These are phyloP conservation scores for Philotrypesis tridentata DNA, from an alignment of 1,140 invertebrate genomes.

Conservation along the genomic window DNA sequence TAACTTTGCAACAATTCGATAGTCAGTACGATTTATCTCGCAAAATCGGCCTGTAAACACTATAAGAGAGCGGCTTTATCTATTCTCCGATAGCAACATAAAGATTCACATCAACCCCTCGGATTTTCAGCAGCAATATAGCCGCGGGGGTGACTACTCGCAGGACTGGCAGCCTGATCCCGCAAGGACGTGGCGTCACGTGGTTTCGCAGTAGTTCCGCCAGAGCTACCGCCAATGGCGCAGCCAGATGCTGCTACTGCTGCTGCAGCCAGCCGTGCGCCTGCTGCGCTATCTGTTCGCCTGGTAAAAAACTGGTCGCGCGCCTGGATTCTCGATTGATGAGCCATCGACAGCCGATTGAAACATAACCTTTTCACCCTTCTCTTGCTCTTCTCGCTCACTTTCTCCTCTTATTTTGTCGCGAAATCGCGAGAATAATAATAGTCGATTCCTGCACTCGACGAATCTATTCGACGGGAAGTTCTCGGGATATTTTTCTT, in stretches of 20 bases:
- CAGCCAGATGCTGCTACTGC: slow-evolving; percentile 46
- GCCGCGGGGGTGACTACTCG: slow-evolving; percentile 52
- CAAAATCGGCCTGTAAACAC: no score
- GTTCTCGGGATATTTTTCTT: not conserved
- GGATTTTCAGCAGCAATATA: not conserved
- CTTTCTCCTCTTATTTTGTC: no score
- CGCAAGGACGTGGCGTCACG: slow-evolving; percentile 71
- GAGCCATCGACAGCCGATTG: slow-evolving; percentile 71
- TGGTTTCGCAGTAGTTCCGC: slow-evolving; percentile 59
- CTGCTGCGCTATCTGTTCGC: slow-evolving; percentile 52
- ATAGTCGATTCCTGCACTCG: no score
- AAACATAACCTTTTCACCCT: not conserved
- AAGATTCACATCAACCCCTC: not conserved
- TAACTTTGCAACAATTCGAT: no score
- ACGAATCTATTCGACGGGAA: not conserved
- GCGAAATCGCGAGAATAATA: not conserved
- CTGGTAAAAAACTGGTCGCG: slow-evolving; percentile 73
- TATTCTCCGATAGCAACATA: not conserved
- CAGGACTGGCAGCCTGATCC: slow-evolving; percentile 70
- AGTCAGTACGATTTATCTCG: no score
- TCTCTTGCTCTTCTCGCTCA: slow-evolving; percentile 13
- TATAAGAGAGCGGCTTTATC: no score
- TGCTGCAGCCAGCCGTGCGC: slow-evolving; percentile 56
- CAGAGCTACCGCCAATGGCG: slow-evolving; percentile 16
- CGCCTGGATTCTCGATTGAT: slow-evolving; percentile 73